phyloP scores from a whole-genome alignment of 2,888 invertebrate genomes.

The Panorpa germanica region DNA sequence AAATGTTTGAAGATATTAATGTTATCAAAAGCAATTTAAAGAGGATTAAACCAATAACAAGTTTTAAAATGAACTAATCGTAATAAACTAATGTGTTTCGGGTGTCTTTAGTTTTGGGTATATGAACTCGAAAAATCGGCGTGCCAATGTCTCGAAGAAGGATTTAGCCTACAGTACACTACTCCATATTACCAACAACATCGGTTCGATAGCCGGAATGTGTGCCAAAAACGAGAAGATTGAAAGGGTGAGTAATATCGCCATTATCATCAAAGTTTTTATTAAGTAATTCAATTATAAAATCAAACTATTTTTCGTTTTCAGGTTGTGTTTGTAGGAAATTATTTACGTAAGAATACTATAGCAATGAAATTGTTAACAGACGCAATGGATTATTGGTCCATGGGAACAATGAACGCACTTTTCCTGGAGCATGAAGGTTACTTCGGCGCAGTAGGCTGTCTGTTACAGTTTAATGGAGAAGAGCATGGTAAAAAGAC shows the following conservation, averaged over 20 bases:
- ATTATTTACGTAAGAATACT: slow-evolving; percentile 91
- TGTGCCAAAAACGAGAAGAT: slow-evolving; percentile 85
- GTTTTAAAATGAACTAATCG: too few species aligned
- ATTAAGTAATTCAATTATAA: too few species aligned
- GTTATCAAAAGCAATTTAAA: too few species aligned
- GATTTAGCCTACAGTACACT: slow-evolving; percentile 91
- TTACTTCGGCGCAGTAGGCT: slow-evolving; percentile 89
- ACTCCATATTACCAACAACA: slow-evolving; percentile 96
- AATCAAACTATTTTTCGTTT: slow-evolving; percentile 13
- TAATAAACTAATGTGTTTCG: too few species aligned
- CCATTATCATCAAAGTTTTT: too few species aligned
- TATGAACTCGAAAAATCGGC: slow-evolving; percentile 77
- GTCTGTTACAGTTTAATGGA: slow-evolving; percentile 63
- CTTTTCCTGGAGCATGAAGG: slow-evolving; percentile 95
- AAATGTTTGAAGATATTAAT: too few species aligned
- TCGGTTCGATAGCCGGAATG: slow-evolving; percentile 92
- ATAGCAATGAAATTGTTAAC: slow-evolving; percentile 92
- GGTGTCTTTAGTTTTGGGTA: slow-evolving; percentile 70
- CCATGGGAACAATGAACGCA: slow-evolving; percentile 86
- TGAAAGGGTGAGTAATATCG: slow-evolving; percentile 44
- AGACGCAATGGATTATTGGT: slow-evolving; percentile 99
- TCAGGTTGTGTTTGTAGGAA: slow-evolving; percentile 93
- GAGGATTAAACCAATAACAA: too few species aligned
- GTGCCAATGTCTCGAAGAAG: slow-evolving; percentile 57
- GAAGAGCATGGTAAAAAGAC: too few species aligned